A percentile compares a stretch with the other conserved stretches of the same genome.
Evolutionary conservation across 2,113 vertebrate genomes (phyloP).

Genomic region (Sphaerodactylus townsendi): DNA sequence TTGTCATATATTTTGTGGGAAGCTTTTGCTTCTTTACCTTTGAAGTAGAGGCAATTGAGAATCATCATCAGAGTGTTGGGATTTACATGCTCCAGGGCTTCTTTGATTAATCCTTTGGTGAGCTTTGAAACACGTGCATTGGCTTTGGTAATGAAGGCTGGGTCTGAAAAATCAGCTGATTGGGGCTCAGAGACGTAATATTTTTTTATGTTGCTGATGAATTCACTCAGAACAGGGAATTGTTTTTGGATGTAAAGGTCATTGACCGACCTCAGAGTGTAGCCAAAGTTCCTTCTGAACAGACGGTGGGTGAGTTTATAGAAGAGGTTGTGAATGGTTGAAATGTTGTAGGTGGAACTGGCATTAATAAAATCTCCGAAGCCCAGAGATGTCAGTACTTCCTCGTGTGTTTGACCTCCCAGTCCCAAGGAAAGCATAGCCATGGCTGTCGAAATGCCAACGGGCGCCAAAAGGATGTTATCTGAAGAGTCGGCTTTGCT

Average conservation of each 20-base stretch:
- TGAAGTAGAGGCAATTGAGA: conserved; percentile 96
- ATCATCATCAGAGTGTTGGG: conserved; percentile 90
- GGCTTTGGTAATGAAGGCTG: conserved; percentile 82
- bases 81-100: conserved; percentile 84
- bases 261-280: conserved; percentile 88
- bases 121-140: conserved; percentile 88
- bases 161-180: conserved; percentile 86
- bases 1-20: not conserved
- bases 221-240: conserved; percentile 76
- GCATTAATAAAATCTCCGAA: conserved; percentile 91
- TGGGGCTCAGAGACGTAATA: conserved; percentile 93
- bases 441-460: conserved; percentile 94
- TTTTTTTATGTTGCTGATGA: conserved; percentile 79
- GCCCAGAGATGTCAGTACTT: conserved; percentile 83
- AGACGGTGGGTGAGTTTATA: conserved; percentile 93
- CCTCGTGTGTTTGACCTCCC: conserved; percentile 76
- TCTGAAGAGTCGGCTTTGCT: conserved; percentile 80
- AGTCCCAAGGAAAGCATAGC: conserved; percentile 91
- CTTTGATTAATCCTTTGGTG: conserved; percentile 93
- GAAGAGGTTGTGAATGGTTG: conserved; percentile 93
- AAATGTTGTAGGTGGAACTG: conserved; percentile 87
- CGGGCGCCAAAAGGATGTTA: conserved; percentile 92
- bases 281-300: conserved; percentile 95
- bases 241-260: conserved; percentile 86
- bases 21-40: conserved; percentile 77